These are phyloP conservation scores for Rhagoletis zephyria DNA, from an alignment of 1,140 invertebrate species.

Conservation along the genomic window DNA sequence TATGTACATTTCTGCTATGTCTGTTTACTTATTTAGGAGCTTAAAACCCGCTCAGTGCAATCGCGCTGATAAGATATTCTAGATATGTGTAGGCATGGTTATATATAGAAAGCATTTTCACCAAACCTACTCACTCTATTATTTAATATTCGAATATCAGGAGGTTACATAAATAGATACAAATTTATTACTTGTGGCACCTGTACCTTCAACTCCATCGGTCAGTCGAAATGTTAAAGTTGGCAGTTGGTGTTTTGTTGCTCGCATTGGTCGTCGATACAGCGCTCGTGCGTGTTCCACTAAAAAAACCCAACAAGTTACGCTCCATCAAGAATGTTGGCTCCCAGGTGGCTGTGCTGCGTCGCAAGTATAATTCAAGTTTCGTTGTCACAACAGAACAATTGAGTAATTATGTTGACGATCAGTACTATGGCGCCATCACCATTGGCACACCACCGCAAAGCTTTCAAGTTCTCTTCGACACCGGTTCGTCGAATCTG, in stretches of 20 bases:
- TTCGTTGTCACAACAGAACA: slow-evolving; percentile 75
- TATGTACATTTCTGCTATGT: no score
- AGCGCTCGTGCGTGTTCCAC: slow-evolving; percentile 43
- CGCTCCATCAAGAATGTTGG: slow-evolving; percentile 12
- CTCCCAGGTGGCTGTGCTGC: slow-evolving; percentile 1
- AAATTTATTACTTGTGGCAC: no score
- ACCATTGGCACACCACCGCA: slow-evolving; percentile 93
- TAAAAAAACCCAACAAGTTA: slow-evolving; percentile 1
- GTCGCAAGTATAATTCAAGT: slow-evolving; percentile 3
- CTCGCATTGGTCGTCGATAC: slow-evolving; percentile 51
- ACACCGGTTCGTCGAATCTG: slow-evolving; percentile 97
- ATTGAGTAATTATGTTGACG: slow-evolving; percentile 92
- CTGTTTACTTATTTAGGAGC: no score
- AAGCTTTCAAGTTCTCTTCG: slow-evolving; percentile 95
- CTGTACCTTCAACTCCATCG: no score
- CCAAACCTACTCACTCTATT: no score
- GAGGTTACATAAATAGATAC: no score
- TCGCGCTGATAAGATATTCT: no score
- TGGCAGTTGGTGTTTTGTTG: neutral
- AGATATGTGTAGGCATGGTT: no score
- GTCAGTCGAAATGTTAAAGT: slow-evolving; percentile 51
- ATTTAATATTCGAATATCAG: no score
- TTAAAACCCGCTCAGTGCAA: no score
- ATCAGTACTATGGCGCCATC: slow-evolving; percentile 96
- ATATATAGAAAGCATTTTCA: no score